phyloP scores from a whole-genome alignment of 2,797 vertebrate species.

The Typhlichthys eigenmanni region DNA sequence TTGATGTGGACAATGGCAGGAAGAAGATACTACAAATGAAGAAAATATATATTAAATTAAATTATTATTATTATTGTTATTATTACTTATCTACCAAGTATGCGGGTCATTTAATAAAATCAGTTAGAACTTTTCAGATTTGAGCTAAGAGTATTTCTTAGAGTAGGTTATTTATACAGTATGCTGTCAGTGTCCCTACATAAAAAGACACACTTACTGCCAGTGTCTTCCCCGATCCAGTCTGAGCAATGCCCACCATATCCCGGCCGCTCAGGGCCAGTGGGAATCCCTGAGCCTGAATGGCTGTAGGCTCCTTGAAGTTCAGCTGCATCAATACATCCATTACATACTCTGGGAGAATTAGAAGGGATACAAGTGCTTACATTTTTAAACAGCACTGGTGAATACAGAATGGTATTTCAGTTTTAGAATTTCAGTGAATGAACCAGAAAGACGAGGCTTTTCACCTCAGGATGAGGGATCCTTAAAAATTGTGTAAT shows the following conservation, averaged over 20 bases:
- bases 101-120: no score
- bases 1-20: constrained; percentile 99
- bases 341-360: constrained; percentile 88
- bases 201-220: constrained; percentile 77
- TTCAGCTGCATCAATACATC: constrained; percentile 92
- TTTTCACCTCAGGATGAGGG: no score
- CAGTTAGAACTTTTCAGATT: not conserved
- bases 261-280: constrained; percentile 91
- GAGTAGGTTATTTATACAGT: not conserved
- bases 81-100: no score
- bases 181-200: not conserved
- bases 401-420: no score
- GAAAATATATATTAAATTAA: not conserved
- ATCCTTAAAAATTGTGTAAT: no score
- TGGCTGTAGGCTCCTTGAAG: constrained; percentile 96
- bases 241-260: constrained; percentile 98
- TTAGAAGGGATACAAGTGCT: constrained; percentile 3
- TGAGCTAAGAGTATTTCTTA: not conserved
- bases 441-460: no score
- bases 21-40: constrained; percentile 85
- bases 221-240: constrained; percentile 95
- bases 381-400: no score
- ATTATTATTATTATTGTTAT: not conserved
- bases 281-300: constrained; percentile 96
- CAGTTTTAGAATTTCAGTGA: no score